Percentiles rank a stretch among this genome's conserved stretches.
phyloP scores from a whole-genome alignment of 2,797 vertebrate genomes.

The Limnodromus scolopaceus region DNA sequence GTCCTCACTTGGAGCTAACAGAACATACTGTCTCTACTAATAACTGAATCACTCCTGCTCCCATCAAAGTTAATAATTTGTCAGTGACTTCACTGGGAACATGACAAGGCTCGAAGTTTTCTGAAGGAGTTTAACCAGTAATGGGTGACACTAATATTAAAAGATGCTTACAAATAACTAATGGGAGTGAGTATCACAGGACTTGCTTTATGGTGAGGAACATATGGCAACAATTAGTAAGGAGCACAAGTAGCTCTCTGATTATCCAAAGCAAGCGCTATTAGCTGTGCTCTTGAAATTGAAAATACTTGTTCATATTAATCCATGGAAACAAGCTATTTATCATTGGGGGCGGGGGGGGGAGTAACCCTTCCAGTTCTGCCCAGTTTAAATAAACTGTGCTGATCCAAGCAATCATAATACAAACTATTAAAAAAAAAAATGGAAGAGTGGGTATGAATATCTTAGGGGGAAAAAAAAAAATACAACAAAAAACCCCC shows the following conservation, averaged over 20 bases:
- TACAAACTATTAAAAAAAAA: not conserved
- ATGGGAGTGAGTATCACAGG: not conserved
- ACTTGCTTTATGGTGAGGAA: not conserved
- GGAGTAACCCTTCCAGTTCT: not conserved
- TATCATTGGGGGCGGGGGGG: no score
- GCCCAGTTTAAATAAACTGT: conserved; percentile 35
- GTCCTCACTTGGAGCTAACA: not conserved
- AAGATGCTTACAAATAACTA: not conserved
- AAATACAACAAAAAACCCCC: not conserved
- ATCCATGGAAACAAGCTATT: not conserved
- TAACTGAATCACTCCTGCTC: not conserved
- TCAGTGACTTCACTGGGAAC: not conserved
- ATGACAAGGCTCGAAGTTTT: not conserved
- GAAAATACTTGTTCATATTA: conserved; percentile 2
- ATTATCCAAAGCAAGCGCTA: not conserved
- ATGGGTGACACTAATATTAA: not conserved
- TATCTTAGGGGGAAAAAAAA: not conserved
- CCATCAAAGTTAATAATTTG: not conserved
- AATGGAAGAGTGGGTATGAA: not conserved
- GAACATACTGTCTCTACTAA: not conserved
- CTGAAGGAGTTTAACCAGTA: conserved; percentile 29
- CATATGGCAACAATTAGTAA: not conserved
- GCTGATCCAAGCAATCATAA: not conserved
- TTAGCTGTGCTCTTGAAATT: not conserved
- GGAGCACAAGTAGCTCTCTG: not conserved